Percentiles rank a stretch among this genome's conserved stretches.
Evolutionary conservation across 2,888 invertebrate species (phyloP).

Genomic region (Drosophila paranaensis): DNA sequence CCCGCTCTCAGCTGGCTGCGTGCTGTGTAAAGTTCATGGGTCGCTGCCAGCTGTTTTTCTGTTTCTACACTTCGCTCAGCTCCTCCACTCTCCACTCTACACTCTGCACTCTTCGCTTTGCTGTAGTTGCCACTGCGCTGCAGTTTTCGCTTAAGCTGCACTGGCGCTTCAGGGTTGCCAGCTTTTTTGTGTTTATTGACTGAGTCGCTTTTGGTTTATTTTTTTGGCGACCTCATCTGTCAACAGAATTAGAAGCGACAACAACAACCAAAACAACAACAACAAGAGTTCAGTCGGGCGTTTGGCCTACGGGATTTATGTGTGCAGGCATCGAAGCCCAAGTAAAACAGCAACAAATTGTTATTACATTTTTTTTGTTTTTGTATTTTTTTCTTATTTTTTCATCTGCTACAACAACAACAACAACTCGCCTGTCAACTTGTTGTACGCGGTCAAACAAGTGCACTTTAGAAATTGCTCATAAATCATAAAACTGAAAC

Average conservation of each 20-base stretch:
- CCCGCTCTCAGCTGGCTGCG: constrained; percentile 3
- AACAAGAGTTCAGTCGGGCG: constrained; percentile 41
- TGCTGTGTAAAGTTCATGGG: constrained; percentile 75
- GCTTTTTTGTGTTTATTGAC: constrained; percentile 57
- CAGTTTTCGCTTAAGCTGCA: constrained; percentile 68
- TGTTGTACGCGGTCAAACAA: constrained; percentile 81
- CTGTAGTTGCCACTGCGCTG: constrained; percentile 47
- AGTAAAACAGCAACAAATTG: constrained; percentile 59
- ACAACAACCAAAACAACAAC: constrained; percentile 35
- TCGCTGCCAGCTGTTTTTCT: constrained; percentile 51
- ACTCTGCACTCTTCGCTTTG: neutral
- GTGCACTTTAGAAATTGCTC: constrained; percentile 82
- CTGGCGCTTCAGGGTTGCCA: constrained; percentile 73
- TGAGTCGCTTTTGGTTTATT: constrained; percentile 52
- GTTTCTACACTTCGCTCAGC: constrained; percentile 3
- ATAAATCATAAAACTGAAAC: constrained; percentile 73
- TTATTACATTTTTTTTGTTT: constrained; percentile 69
- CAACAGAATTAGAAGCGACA: constrained; percentile 76
- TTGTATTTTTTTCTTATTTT: constrained; percentile 57
- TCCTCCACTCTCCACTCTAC: neutral
- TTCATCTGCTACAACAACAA: constrained; percentile 35
- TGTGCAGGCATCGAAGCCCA: constrained; percentile 27
- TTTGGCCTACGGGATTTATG: constrained; percentile 49
- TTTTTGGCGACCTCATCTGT: constrained; percentile 76
- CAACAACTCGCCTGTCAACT: constrained; percentile 63